A percentile compares a stretch with the other conserved stretches of the same genome.
Evolutionary conservation across 1,140 invertebrate genomes (phyloP).

Genomic region (Drosophila orosa): DNA sequence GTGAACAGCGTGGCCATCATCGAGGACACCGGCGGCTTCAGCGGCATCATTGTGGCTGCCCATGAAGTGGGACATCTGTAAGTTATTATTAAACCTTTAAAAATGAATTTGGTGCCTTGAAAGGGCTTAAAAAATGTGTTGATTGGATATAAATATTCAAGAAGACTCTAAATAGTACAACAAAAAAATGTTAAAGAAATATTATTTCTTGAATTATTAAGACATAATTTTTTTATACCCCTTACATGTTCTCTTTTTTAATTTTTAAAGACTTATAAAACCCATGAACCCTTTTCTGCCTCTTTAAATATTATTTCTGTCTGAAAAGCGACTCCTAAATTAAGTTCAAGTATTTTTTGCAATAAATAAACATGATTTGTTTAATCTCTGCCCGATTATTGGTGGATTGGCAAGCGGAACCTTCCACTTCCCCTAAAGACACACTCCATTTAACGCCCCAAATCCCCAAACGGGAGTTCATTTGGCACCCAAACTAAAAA

Average conservation of each 20-base stretch:
- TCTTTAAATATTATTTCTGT: not conserved
- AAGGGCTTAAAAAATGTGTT: not conserved
- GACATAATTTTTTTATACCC: too few species aligned
- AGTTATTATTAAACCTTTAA: conserved; percentile 84
- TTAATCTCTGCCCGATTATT: conserved; percentile 13
- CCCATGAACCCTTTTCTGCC: not conserved
- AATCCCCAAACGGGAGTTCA: conserved; percentile 32
- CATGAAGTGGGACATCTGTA: conserved; percentile 98
- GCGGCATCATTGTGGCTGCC: conserved; percentile 97
- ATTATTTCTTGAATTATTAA: not conserved
- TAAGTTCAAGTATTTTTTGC: not conserved
- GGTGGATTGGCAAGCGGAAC: conserved; percentile 32
- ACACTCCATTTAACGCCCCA: conserved; percentile 27
- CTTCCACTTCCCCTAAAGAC: conserved; percentile 15
- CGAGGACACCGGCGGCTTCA: conserved; percentile 97
- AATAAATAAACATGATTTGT: conserved; percentile 2
- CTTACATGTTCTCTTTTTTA: not conserved
- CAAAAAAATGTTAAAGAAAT: not conserved
- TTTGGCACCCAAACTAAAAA: conserved; percentile 26
- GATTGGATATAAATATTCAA: not conserved
- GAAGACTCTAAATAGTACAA: not conserved
- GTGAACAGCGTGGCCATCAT: conserved; percentile 98
- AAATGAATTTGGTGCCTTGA: not conserved
- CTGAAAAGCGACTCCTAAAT: not conserved
- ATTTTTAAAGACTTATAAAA: not conserved